Conservation (phyloP, 2,113 vertebrate genomes). For the Marmota flaviventris region DNA sequence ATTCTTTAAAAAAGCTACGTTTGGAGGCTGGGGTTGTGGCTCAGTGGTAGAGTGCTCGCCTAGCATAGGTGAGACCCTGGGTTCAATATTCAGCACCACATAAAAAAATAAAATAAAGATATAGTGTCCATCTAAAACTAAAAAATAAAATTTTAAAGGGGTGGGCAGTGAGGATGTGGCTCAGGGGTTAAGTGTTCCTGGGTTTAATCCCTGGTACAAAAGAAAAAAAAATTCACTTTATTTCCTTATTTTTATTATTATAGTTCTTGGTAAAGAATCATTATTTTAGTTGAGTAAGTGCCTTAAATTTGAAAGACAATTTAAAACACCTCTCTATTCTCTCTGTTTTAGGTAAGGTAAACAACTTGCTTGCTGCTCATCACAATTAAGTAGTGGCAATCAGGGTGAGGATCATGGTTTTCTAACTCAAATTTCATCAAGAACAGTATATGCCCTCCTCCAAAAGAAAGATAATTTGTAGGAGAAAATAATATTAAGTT, state of each 20-base stretch:
- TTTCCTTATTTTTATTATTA: slow-evolving; percentile 31
- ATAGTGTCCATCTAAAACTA: no score
- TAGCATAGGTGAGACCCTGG: no score
- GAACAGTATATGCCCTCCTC: not conserved
- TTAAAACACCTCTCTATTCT: not conserved
- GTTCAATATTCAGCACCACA: no score
- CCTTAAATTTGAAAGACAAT: slow-evolving; percentile 28
- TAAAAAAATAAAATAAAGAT: no score
- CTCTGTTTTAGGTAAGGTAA: not conserved
- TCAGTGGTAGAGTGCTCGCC: no score
- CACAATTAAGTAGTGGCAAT: not conserved
- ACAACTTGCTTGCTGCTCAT: not conserved
- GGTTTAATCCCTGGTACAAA: no score
- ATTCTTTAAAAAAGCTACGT: slow-evolving; percentile 21
- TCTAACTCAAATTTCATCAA: slow-evolving; percentile 24
- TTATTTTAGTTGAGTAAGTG: slow-evolving; percentile 4
- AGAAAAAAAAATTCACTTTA: not conserved
- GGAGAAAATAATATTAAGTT: slow-evolving; percentile 22
- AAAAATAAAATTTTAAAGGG: no score
- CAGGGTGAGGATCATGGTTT: not conserved
- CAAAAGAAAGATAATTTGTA: not conserved
- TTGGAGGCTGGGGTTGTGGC: not conserved
- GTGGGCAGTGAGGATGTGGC: no score
- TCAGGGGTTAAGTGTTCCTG: no score
- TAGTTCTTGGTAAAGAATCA: slow-evolving; percentile 15